Evolutionary conservation across 2,888 invertebrate genomes (phyloP), one percentile per base, ranked within the genome.

Genomic region (Ectemnius cavifrons): DNA sequence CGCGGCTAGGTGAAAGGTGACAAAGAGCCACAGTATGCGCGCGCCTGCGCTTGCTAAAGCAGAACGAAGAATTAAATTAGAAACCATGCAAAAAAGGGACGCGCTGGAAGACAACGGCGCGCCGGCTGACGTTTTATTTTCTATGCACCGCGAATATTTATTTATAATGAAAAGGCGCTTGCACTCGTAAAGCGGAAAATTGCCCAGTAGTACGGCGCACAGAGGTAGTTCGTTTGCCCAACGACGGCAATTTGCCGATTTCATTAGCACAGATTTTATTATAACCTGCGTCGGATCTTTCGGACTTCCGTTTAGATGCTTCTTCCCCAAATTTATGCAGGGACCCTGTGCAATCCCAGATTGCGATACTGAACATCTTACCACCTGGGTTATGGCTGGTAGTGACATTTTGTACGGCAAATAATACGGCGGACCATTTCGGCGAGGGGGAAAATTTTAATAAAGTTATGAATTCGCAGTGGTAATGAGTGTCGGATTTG

Each of bases 61-160:
- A 63, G 76, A 75, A 79, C 66, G 80, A 81, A 84, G 82, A 82
- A 83, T 84, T 81, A 80, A 83, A 84, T 82, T 82, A 75, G 72
- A 56, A 75, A 75, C 69, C 56, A 62, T 52, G 73, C 71, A 71
- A 37, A 37, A 37, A 76, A 73, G 69, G 63, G 47, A 23, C 58
- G 67, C 58, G 70, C 60, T 68, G 20, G 73, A 65, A 73, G 72
- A 83, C 75, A 81, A 81, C 73, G 75, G 73, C 67, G 70, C 62
- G 59, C 56, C 28, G 68, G 62, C 71, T 68, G 70, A 52, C 67
- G 46, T 28, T 61, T 67, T 71, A 52, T 46, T 47, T 37, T 37
- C 49, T 49, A 13, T 37, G 37, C 47, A 49, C 66, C 64, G 60
- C 56, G 37, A 67, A 63, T 75, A 20, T 23, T n/a, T 23, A 23